phyloP scores from a whole-genome alignment of 2,888 invertebrate genomes.

The Venustoraphidia nigricollis region DNA sequence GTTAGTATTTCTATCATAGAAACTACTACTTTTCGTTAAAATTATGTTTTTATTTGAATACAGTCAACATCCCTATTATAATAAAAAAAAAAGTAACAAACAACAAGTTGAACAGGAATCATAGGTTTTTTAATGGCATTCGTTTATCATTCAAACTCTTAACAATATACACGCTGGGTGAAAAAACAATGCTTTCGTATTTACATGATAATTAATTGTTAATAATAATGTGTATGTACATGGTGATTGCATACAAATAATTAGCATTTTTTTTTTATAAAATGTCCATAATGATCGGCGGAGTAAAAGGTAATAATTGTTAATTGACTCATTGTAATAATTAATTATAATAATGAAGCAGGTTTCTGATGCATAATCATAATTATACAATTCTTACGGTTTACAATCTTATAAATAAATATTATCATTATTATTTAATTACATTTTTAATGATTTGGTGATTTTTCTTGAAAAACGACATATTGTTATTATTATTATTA shows the following conservation, averaged over 20 bases:
- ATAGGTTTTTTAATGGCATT: constrained; percentile 2
- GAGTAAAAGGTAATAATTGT: constrained; percentile 1
- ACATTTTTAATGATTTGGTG: no score
- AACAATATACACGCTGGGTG: constrained; percentile 2
- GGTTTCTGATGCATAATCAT: not conserved
- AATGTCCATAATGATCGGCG: constrained; percentile 2
- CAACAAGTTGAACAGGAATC: constrained; percentile 1
- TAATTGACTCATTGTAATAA: constrained; percentile 3
- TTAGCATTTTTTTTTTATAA: not conserved
- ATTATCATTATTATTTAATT: not conserved
- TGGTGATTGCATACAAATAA: constrained; percentile 2
- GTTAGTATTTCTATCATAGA: no score
- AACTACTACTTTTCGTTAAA: no score
- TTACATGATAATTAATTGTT: not conserved
- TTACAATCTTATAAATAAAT: not conserved
- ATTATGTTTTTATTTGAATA: no score
- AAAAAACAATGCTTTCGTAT: not conserved
- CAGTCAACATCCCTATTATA: no score
- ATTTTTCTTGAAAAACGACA: no score
- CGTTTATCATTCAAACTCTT: constrained; percentile 2
- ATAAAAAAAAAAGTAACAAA: not conserved
- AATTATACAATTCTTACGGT: not conserved
- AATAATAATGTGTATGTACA: constrained; percentile 1
- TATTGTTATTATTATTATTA: no score
- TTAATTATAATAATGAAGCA: constrained; percentile 1